These are phyloP conservation scores for Phthorimaea operculella DNA, from an alignment of 1,140 invertebrate species.

Conservation along the genomic window DNA sequence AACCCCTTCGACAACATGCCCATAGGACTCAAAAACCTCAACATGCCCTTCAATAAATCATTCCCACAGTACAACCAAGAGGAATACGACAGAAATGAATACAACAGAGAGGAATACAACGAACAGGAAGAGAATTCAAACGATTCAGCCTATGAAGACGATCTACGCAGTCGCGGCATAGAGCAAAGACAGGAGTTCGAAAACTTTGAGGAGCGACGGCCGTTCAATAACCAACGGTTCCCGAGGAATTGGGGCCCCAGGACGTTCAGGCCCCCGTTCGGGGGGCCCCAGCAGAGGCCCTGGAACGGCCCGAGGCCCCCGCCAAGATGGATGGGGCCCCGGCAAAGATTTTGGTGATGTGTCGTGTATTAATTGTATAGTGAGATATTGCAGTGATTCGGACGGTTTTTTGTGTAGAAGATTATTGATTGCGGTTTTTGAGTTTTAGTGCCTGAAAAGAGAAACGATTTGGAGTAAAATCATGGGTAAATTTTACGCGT, in stretches of 20 bases:
- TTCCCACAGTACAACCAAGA: not conserved
- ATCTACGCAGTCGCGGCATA: conserved; percentile 23
- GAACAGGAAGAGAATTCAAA: conserved; percentile 20
- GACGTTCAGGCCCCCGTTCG: conserved; percentile 31
- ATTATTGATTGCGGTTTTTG: too few species aligned
- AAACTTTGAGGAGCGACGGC: conserved; percentile 21
- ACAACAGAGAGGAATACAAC: not conserved
- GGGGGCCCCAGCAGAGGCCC: conserved; percentile 37
- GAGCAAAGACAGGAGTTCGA: conserved; percentile 25
- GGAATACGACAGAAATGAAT: not conserved
- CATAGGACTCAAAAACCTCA: conserved; percentile 32
- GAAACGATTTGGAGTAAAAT: too few species aligned
- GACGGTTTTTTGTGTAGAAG: too few species aligned
- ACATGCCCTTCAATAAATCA: conserved; percentile 20
- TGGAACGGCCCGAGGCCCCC: conserved; percentile 35
- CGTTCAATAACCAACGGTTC: conserved; percentile 38
- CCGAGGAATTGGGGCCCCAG: conserved; percentile 50
- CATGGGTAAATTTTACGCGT: too few species aligned
- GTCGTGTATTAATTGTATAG: conserved; percentile 9
- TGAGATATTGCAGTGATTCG: not conserved
- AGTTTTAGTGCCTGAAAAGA: too few species aligned
- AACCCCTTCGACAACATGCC: conserved; percentile 57
- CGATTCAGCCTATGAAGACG: conserved; percentile 32
- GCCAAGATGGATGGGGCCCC: conserved; percentile 41
- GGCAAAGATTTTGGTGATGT: conserved; percentile 53